phyloP scores from a whole-genome alignment of 2,888 invertebrate genomes.

The Diaprepes abbreviatus region DNA sequence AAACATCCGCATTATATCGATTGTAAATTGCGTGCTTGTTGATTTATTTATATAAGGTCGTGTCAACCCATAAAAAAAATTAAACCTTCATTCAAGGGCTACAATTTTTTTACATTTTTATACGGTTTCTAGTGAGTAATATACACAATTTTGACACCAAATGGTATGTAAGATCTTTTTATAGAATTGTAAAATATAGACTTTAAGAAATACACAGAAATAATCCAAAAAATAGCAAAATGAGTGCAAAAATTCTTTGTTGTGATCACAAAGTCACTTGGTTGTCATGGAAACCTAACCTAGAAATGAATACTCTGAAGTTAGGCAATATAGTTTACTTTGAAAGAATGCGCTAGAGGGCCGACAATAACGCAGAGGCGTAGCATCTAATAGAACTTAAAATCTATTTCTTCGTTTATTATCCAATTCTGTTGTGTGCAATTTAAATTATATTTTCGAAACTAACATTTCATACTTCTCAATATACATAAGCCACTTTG shows the following conservation, averaged over 20 bases:
- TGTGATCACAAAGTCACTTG: conserved; percentile 21
- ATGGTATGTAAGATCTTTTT: conserved; percentile 1
- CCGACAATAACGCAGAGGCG: neutral
- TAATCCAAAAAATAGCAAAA: conserved; percentile 19
- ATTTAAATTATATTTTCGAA: too few species aligned
- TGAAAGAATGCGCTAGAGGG: neutral
- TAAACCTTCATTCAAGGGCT: neutral
- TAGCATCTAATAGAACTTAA: too few species aligned
- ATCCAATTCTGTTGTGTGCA: too few species aligned
- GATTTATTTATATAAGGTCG: conserved; percentile 47
- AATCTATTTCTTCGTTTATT: too few species aligned
- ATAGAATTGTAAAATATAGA: neutral
- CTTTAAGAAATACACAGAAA: neutral
- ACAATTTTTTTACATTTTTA: conserved; percentile 18
- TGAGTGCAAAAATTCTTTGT: conserved; percentile 14
- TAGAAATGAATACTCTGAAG: conserved; percentile 11
- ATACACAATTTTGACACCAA: neutral
- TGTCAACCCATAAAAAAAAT: conserved; percentile 26
- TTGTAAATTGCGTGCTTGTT: conserved; percentile 52
- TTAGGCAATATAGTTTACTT: neutral
- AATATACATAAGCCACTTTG: too few species aligned
- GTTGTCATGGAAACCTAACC: conserved; percentile 36
- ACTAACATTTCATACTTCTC: too few species aligned
- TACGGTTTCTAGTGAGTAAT: conserved; percentile 14
- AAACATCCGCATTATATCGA: conserved; percentile 65